Base-by-base conservation (phyloP, 1,140 invertebrate species). In the Euura lappo region DNA sequence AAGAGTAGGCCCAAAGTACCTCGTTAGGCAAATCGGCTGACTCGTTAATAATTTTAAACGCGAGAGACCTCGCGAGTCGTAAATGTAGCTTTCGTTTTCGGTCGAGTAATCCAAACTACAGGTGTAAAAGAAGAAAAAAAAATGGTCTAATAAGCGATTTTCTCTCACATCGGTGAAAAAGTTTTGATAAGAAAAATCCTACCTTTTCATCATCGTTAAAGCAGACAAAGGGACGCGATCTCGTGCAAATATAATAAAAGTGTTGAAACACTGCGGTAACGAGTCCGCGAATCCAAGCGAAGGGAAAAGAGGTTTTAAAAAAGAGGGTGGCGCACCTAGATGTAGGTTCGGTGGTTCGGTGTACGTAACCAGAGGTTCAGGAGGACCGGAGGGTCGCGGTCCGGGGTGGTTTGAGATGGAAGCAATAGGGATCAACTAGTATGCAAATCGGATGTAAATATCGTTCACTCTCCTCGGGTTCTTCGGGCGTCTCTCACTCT, bases 341-440 rank as follows among this genome's bases (percentile, higher is more conserved):
- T 60, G 13, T 60, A 60, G 51, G 51, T 60, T 60, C 51, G 51
- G 51, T 60, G 51, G 51, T 60, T 60, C 51, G 51, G 51, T 60
- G 51, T 60, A 6, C 51, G 51, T n/a, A 60, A 60, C 8, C 8
- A 60, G 51, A 60, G 71, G 71, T 73, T 60, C 45, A 66, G 66
- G 46, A 68, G 65, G 69, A 65, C 71, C 75, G 67, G 65, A 81
- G 79, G 80, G 83, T 82, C 83, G 81, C 83, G 28, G 28, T 28
- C 83, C 83, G 77, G 82, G 77, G 79, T 84, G 79, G 86, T 84
- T 84, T 83, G 84, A 88, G 84, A 85, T 87, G 85, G 86, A 87
- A 88, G 87, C 86, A 87, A 87, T 88, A 88, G 86, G 86, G 87
- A 88, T 88, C 87, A 88, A 88, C 87, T 88, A 88, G 87, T 88